These are phyloP conservation scores for Rhinichthys klamathensis DNA, from an alignment of 2,113 vertebrate genomes.

Conservation along the genomic window DNA sequence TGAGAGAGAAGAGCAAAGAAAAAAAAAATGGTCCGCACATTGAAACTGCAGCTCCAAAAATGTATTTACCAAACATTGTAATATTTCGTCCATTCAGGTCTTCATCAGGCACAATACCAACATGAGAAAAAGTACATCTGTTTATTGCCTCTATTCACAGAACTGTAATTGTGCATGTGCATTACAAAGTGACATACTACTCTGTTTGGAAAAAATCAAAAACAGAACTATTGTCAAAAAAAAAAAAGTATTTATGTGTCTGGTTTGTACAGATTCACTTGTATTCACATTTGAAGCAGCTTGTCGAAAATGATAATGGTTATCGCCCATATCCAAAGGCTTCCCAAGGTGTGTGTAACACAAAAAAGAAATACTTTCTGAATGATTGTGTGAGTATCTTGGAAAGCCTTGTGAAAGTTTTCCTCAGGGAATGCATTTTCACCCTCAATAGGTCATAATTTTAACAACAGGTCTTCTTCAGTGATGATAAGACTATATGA, in stretches of 20 bases:
- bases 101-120: too few relatives aligned
- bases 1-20: neutral
- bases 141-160: neutral
- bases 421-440: conserved; percentile 60
- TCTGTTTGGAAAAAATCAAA: neutral
- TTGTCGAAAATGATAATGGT: conserved; percentile 69
- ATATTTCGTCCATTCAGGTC: too few relatives aligned
- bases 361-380: conserved; percentile 11
- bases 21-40: too few relatives aligned
- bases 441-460: conserved; percentile 52
- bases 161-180: neutral
- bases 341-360: conserved; percentile 43
- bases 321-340: conserved; percentile 51
- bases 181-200: neutral
- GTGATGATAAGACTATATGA: conserved; percentile 63
- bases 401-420: conserved; percentile 54
- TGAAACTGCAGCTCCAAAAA: too few relatives aligned
- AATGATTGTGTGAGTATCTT: conserved; percentile 50
- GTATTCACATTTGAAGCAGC: conserved; percentile 63
- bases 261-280: conserved; percentile 53
- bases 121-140: too few relatives aligned
- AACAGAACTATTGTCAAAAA: neutral
- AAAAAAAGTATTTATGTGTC: neutral
- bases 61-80: too few relatives aligned
- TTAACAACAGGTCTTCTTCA: conserved; percentile 50